Base-by-base conservation (phyloP, 2,113 vertebrate genomes). In the Rhinolophus sinicus region DNA sequence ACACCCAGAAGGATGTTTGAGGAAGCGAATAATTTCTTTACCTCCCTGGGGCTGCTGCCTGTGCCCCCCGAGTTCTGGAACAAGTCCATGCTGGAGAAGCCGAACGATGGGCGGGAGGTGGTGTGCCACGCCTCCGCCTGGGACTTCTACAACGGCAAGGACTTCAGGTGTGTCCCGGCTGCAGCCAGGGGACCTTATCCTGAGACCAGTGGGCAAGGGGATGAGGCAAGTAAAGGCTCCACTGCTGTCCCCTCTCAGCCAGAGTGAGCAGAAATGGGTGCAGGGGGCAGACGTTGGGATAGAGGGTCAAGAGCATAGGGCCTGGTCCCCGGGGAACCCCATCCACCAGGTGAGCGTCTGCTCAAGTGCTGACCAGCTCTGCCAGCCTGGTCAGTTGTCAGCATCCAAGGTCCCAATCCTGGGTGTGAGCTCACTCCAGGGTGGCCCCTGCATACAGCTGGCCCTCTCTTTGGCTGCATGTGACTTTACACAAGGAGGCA, bases 11-110 rank as follows among this genome's bases (percentile, higher is more conserved):
- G 0, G 90, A 99, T 99, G 99, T 99, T 99, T 97, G 18, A 99
- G 16, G 99, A 99, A 97, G 99, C 99, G 0, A 98, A 99, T 26
- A 96, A 14, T 0, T 99, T 99, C 96, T 99, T 99, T 93, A 98
- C 95, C 14, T 99, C 99, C 12, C 97, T 99, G 97, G 99, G 99
- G 44, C 98, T 99, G 88, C 90, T 99, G 75, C 98, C 99, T 0
- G 99, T 99, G 99, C 99, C 99, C 0, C 40, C 92, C 0, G 99
- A 99, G 92, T 99, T 99, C 98, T 99, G 99, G 99, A 21, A 97
- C 15, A 99, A 98, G 90, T 99, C 99, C 0, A 99, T 99, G 99
- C 93, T 99, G 0, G 98, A 98, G 96, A 99, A 99, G 77, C 99
- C 99, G 0, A 26, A 90, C 0, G 98, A 98, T 0, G 98, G 98